Conservation (phyloP, 1,140 invertebrate genomes). For the Caenorhabditis tropicalis region DNA sequence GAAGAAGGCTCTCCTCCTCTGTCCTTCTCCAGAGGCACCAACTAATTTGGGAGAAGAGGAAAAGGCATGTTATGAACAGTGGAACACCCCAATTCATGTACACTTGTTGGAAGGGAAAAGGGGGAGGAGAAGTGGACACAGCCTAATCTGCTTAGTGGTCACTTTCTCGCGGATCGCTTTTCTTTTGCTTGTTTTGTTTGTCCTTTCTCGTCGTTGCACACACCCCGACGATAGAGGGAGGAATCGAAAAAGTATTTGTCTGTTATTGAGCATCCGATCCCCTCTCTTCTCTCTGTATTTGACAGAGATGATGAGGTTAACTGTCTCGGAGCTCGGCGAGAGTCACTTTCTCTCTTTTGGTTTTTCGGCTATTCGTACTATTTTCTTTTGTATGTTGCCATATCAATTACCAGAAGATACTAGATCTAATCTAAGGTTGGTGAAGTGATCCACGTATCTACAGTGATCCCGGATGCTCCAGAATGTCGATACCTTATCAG, state of each 20-base stretch:
- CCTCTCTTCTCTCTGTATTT: neutral
- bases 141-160: conserved; percentile 39
- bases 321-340: neutral
- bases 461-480: too few species aligned
- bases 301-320: conserved; percentile 16
- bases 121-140: too few species aligned
- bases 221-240: neutral
- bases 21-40: too few species aligned
- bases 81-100: neutral
- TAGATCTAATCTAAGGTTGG: too few species aligned
- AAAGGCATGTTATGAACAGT: neutral
- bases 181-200: conserved; percentile 34
- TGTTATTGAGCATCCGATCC: conserved; percentile 11
- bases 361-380: neutral
- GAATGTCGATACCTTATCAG: too few species aligned
- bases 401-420: too few species aligned
- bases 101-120: neutral
- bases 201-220: conserved; percentile 22
- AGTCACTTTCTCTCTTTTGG: too few species aligned
- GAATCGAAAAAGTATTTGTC: neutral
- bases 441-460: too few species aligned
- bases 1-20: neutral
- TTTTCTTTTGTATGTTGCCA: neutral
- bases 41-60: conserved; percentile 12
- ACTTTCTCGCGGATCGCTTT: conserved; percentile 44